Evolutionary conservation across 1,140 invertebrate genomes (phyloP).

Genomic region (Onthophagus taurus): DNA sequence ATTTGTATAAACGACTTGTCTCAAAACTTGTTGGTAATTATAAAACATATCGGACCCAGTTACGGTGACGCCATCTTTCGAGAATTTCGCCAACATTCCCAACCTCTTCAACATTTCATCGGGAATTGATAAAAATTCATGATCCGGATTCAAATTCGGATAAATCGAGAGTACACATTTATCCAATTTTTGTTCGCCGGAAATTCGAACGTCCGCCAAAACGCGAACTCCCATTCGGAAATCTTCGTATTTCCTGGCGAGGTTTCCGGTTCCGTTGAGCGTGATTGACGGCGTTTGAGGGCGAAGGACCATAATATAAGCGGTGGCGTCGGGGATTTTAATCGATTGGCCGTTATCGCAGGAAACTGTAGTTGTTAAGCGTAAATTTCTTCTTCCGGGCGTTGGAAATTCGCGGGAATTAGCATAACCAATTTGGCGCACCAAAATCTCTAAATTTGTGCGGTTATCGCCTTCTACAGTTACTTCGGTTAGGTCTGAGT

Average conservation of each 20-base stretch:
- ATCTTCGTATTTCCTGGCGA: constrained; percentile 75
- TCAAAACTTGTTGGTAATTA: constrained; percentile 77
- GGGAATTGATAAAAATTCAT: constrained; percentile 75
- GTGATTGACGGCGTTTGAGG: constrained; percentile 76
- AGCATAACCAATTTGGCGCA: constrained; percentile 82
- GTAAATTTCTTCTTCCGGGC: constrained; percentile 80
- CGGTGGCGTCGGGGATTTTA: constrained; percentile 65
- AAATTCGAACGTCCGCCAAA: constrained; percentile 69
- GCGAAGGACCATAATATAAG: constrained; percentile 78
- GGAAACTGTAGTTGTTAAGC: constrained; percentile 67
- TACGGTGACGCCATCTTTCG: constrained; percentile 74
- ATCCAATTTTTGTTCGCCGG: constrained; percentile 51
- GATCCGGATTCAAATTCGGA: constrained; percentile 88
- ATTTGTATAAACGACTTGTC: constrained; percentile 85
- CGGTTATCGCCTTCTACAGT: constrained; percentile 84
- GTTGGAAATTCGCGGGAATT: constrained; percentile 87
- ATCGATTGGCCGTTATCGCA: constrained; percentile 62
- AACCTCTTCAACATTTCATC: constrained; percentile 61
- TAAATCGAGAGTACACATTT: constrained; percentile 87
- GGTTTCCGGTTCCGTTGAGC: constrained; percentile 71
- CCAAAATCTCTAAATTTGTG: constrained; percentile 77
- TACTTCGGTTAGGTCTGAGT: constrained; percentile 77
- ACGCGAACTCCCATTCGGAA: constrained; percentile 76
- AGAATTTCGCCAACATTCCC: constrained; percentile 55
- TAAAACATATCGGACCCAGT: constrained; percentile 74